Conservation (phyloP, 2,113 vertebrate genomes). For the Gymnogyps californianus region DNA sequence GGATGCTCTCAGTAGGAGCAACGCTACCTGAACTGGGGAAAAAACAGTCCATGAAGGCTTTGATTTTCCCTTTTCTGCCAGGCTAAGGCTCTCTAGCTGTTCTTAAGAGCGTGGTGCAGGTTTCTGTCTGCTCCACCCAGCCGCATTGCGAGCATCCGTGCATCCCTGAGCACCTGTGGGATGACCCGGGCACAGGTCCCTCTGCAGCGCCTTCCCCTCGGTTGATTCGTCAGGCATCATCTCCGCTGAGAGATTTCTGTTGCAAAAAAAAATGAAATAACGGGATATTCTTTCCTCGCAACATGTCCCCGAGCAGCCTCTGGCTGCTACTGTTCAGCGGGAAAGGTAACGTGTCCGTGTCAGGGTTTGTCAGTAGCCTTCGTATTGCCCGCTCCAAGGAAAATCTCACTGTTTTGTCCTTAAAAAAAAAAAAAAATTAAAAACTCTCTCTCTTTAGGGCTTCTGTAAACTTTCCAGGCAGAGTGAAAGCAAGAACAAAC, state of each 20-base stretch:
- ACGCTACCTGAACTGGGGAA: not conserved
- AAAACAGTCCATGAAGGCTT: not conserved
- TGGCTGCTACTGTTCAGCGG: not conserved
- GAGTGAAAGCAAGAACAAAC: slow-evolving; percentile 62
- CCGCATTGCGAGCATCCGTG: not conserved
- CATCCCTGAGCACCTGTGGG: not conserved
- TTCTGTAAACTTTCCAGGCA: slow-evolving; percentile 56
- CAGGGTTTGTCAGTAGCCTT: not conserved
- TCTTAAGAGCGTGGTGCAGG: too few relatives aligned
- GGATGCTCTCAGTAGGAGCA: not conserved
- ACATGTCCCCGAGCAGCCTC: not conserved
- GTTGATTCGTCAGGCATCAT: not conserved
- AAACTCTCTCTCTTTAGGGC: not conserved
- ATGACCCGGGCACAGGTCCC: accelerated
- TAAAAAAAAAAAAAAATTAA: accelerated
- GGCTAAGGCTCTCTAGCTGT: not conserved
- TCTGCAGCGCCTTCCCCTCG: not conserved
- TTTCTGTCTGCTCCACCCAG: not conserved
- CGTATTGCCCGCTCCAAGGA: not conserved
- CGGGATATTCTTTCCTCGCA: not conserved
- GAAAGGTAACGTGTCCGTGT: not conserved
- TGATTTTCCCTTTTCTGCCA: not conserved
- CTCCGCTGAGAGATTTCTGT: too few relatives aligned
- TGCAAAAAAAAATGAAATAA: not conserved
- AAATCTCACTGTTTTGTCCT: slow-evolving; percentile 9